Percentiles rank a stretch among this genome's conserved stretches.
Conservation (phyloP, 1,140 invertebrate genomes). For the Olivierus martensii region DNA sequence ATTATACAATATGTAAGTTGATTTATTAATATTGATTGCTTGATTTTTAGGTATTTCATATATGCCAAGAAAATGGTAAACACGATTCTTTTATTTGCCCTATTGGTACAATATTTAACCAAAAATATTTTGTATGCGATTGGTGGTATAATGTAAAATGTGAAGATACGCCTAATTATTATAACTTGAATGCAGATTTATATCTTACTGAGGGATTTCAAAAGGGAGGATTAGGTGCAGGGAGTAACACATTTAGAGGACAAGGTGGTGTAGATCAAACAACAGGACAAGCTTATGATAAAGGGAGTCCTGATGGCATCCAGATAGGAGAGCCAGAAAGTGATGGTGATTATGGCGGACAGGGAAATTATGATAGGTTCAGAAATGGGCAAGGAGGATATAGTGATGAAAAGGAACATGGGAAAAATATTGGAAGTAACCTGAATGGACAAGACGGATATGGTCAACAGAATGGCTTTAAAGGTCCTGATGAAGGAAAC, state of each 20-base stretch:
- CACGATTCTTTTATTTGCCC: constrained; percentile 34
- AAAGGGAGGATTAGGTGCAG: not conserved
- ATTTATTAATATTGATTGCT: too few species aligned
- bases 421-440: not conserved
- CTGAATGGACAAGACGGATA: too few species aligned
- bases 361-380: not conserved
- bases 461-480: too few species aligned
- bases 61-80: constrained; percentile 36
- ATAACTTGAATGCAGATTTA: constrained; percentile 35
- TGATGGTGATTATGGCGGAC: not conserved
- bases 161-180: constrained; percentile 39
- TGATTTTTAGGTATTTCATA: constrained; percentile 37
- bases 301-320: not conserved
- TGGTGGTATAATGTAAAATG: constrained; percentile 90
- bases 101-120: constrained; percentile 31
- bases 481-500: too few species aligned
- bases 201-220: constrained; percentile 1
- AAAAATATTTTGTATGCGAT: constrained; percentile 31
- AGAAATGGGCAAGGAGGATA: not conserved
- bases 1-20: too few species aligned
- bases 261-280: not conserved
- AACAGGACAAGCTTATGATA: not conserved
- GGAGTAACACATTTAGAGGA: not conserved
- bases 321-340: not conserved
- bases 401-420: not conserved